phyloP scores from a whole-genome alignment of 2,113 vertebrate genomes.

The Trinectes maculatus region DNA sequence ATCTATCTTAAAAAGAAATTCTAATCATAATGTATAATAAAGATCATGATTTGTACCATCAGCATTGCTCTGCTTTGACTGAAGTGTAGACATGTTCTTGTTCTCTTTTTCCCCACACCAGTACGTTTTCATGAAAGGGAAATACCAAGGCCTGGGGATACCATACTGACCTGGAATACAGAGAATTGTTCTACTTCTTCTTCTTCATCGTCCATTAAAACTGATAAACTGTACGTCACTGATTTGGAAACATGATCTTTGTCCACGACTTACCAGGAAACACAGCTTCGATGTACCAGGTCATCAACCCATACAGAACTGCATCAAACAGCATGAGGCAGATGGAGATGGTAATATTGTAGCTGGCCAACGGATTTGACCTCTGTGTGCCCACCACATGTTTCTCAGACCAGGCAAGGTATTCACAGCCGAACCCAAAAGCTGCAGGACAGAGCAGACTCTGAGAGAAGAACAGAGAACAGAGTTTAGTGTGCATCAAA shows the following conservation, averaged over 20 bases:
- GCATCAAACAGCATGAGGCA: constrained; percentile 94
- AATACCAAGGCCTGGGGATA: constrained; percentile 96
- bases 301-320: constrained; percentile 91
- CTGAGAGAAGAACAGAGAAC: constrained; percentile 72
- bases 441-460: constrained; percentile 96
- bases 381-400: constrained; percentile 97
- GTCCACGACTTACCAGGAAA: constrained; percentile 87
- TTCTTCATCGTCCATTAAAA: neutral
- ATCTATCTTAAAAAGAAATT: no score
- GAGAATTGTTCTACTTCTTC: neutral
- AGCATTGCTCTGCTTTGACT: constrained; percentile 82
- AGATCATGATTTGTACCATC: constrained; percentile 83
- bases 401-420: constrained; percentile 95
- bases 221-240: neutral
- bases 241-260: neutral
- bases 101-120: constrained; percentile 92
- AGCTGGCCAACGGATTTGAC: constrained; percentile 92
- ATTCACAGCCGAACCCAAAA: constrained; percentile 96
- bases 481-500: constrained; percentile 1
- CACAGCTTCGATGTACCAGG: constrained; percentile 97
- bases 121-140: constrained; percentile 93
- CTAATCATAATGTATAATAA: neutral
- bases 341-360: constrained; percentile 91
- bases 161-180: constrained; percentile 89
- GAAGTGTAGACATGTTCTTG: constrained; percentile 69